Conservation (phyloP, 2,113 vertebrate genomes). For the Coturnix japonica region DNA sequence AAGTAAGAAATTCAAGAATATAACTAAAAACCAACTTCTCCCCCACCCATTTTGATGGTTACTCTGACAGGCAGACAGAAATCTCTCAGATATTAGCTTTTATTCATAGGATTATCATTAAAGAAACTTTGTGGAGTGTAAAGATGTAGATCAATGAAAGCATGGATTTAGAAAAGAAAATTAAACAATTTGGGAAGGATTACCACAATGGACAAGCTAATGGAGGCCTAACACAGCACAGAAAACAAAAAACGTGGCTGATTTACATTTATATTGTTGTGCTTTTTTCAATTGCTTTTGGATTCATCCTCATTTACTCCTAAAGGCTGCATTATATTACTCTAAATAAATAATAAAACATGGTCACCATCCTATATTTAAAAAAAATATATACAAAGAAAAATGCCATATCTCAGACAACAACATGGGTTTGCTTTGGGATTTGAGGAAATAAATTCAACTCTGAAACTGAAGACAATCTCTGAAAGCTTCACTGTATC, state of each 20-base stretch:
- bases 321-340: not conserved
- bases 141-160: not conserved
- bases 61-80: not conserved
- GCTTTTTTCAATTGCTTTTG: not conserved
- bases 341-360: not conserved
- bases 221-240: not conserved
- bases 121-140: not conserved
- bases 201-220: not conserved
- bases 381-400: not conserved
- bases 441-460: not conserved
- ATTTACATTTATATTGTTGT: slow-evolving; percentile 49
- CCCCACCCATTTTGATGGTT: not conserved
- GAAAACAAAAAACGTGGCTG: not conserved
- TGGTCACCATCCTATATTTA: not conserved
- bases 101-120: slow-evolving; percentile 5
- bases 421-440: not conserved
- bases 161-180: slow-evolving; percentile 21
- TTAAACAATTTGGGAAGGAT: slow-evolving; percentile 52
- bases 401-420: not conserved
- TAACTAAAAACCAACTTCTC: not conserved
- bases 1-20: not conserved
- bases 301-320: not conserved
- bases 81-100: not conserved
- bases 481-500: not conserved
- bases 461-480: not conserved